Evolutionary conservation across 2,113 vertebrate species (phyloP).

Genomic region (Okapia johnstoni): DNA sequence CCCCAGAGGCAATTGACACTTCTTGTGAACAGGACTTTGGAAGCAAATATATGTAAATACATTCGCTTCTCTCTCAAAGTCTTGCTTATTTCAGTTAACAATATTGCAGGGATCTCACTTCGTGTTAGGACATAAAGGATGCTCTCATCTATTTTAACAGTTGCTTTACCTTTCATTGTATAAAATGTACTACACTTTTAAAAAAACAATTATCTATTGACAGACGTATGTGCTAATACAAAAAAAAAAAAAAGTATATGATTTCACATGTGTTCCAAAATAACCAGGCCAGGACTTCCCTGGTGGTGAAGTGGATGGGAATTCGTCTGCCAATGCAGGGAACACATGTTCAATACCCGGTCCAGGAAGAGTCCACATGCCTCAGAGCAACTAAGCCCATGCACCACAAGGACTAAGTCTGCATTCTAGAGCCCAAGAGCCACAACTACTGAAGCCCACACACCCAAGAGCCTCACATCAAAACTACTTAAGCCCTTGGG

Average conservation of each 20-base stretch:
- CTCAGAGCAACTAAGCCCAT: neutral
- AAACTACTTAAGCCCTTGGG: neutral
- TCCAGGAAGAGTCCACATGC: neutral
- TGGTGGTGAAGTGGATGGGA: neutral
- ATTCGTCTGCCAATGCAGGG: neutral
- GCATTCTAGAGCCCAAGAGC: neutral
- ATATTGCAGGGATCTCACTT: neutral
- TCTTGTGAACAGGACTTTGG: neutral
- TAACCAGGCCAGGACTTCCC: neutral
- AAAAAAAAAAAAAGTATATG: neutral
- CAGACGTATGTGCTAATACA: neutral
- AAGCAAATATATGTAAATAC: slow-evolving; percentile 1
- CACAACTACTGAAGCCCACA: neutral
- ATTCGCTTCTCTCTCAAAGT: neutral
- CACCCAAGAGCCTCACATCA: neutral
- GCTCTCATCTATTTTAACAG: slow-evolving; percentile 12
- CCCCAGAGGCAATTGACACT: neutral
- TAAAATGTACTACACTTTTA: neutral
- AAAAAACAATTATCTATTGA: neutral
- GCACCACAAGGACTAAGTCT: neutral
- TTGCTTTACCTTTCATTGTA: neutral
- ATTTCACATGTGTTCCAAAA: neutral
- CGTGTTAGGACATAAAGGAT: neutral
- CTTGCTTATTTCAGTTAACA: neutral
- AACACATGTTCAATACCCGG: neutral